Evolutionary conservation across 30 jellyfish, hydroid and myxozoan species (phyloP), one percentile per base, ranked within the genome.

Genomic region (Hydractinia echinata): DNA sequence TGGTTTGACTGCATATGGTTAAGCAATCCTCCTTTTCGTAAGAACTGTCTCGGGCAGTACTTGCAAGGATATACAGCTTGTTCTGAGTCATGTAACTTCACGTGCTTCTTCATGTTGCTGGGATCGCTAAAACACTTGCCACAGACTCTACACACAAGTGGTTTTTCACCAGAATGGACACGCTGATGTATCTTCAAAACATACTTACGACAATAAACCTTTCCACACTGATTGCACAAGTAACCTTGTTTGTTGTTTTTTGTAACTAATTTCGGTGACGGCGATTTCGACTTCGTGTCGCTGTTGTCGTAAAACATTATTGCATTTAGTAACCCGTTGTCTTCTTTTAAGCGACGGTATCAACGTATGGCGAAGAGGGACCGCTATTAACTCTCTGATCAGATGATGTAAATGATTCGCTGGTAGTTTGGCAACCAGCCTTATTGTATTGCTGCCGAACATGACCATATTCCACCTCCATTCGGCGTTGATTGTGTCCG

Each of bases 121-220:
- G 99, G 99, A 66, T 93, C 99, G 82, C 99, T 93, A 85, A 93
- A 93, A 7, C 95, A 88, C 66, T 93, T 93, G 14, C 99, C 99
- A 79, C 99, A 93, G 49, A 87, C 94, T 73, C 83, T 83, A 69
- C 99, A 93, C 69, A 79, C 82, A 51, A 93, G 72, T 67, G 99
- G 99, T 60, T 93, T 93, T 60, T 93, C 99, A 55, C 99, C 99
- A 10, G 96, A 81, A 54, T 93, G 99, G 61, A 94, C 83, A 55
- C 99, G 82, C 96, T 84, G 86, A 87, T 93, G 99, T 15, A 93
- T 93, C 79, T 93, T 93, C 61, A 93, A 77, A 18, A 93, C 99
- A 66, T 93, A 93, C 78, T 93, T 93, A 51, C 99, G 87, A 92
- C 99, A 93, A 68, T 93, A 93, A 48, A 88, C 92, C 68, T 93